Conservation (phyloP, 2,797 vertebrate genomes). For the Falco novaeseelandiae region DNA sequence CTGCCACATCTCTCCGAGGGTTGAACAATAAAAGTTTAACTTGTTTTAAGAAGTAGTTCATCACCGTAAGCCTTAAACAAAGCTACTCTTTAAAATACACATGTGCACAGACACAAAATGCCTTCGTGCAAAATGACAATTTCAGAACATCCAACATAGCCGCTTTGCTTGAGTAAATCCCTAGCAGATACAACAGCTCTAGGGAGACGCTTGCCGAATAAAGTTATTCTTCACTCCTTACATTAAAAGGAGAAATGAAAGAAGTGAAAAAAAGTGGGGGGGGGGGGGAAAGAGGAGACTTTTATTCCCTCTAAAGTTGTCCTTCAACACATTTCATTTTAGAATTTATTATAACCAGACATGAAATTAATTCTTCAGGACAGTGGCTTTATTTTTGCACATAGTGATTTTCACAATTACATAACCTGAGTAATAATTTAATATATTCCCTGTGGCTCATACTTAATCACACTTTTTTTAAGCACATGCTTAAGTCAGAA, state of each 20-base stretch:
- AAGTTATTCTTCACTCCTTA: background rate
- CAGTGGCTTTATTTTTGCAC: background rate
- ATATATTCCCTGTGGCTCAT: background rate
- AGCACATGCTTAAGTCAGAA: background rate
- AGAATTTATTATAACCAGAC: background rate
- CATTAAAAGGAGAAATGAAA: background rate
- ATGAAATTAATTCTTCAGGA: background rate
- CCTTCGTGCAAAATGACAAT: background rate
- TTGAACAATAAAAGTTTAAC: constrained; percentile 37
- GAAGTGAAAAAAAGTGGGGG: no score
- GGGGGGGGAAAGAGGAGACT: background rate
- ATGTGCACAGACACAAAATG: rapidly evolving
- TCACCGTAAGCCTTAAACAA: background rate
- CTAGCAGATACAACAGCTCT: background rate
- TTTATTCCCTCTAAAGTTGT: background rate
- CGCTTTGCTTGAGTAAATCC: background rate
- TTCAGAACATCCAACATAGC: background rate
- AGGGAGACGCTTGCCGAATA: background rate
- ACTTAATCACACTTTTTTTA: background rate
- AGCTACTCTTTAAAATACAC: background rate
- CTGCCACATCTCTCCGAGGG: background rate
- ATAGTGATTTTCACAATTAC: background rate
- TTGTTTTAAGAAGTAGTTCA: background rate
- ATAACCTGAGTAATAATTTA: background rate
- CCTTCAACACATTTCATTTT: background rate